phyloP scores from a whole-genome alignment of 1,140 invertebrate genomes.

The Eriocheir sinensis region DNA sequence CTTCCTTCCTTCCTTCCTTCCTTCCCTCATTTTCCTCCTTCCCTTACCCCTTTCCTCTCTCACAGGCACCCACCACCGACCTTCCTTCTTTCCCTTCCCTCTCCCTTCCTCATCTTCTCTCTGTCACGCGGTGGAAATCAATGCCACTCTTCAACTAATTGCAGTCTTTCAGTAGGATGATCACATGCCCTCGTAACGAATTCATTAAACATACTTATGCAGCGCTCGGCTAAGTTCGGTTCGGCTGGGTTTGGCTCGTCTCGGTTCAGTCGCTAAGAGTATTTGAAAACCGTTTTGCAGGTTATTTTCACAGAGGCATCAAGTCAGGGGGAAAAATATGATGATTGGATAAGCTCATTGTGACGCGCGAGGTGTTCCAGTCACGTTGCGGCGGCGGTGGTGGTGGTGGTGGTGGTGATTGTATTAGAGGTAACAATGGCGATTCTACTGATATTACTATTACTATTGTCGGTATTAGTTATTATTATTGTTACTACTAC shows the following conservation, averaged over 20 bases:
- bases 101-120: not conserved
- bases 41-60: too few relatives aligned
- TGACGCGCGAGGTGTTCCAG: not conserved
- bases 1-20: too few relatives aligned
- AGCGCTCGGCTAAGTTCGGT: not conserved
- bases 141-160: not conserved
- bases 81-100: not conserved
- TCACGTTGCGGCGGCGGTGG: not conserved
- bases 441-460: too few relatives aligned
- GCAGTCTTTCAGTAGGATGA: not conserved
- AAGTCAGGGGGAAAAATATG: not conserved
- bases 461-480: too few relatives aligned
- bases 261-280: too few relatives aligned
- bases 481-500: too few relatives aligned
- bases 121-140: not conserved
- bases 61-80: too few relatives aligned
- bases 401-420: not conserved
- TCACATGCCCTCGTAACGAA: not conserved
- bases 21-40: too few relatives aligned
- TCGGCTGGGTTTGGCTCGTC: too few relatives aligned
- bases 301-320: not conserved
- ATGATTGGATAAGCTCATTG: not conserved
- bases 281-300: too few relatives aligned
- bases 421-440: too few relatives aligned
- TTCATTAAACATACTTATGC: constrained; percentile 16